A percentile compares a stretch with the other conserved stretches of the same genome.
Evolutionary conservation across 2,797 vertebrate species (phyloP).

Genomic region (Manis pentadactyla): DNA sequence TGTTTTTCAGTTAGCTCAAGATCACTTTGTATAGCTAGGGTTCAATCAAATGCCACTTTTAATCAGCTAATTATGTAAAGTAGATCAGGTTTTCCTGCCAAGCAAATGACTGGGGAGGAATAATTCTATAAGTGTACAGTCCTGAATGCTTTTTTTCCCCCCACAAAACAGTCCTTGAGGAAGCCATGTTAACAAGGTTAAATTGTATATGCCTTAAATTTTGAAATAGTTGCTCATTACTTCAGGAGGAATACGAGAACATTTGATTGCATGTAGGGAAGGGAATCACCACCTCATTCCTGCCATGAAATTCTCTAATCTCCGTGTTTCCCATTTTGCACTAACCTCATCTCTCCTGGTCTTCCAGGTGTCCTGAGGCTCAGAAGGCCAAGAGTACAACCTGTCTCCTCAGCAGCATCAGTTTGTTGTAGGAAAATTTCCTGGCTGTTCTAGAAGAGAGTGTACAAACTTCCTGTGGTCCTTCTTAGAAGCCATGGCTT

Average conservation of each 20-base stretch:
- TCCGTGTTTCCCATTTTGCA: background rate
- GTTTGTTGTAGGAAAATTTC: background rate
- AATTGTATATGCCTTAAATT: background rate
- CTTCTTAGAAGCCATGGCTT: background rate
- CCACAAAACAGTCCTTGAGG: background rate
- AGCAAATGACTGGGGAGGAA: slow-evolving; percentile 62
- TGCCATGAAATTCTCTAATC: background rate
- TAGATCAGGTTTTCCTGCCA: slow-evolving; percentile 55
- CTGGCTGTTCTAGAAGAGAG: background rate
- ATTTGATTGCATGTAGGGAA: slow-evolving; percentile 53
- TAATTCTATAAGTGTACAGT: background rate
- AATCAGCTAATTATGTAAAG: slow-evolving; percentile 72
- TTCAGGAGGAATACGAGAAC: slow-evolving; percentile 37
- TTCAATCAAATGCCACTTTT: slow-evolving; percentile 70
- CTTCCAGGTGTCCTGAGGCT: background rate
- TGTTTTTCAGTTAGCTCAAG: slow-evolving; percentile 64
- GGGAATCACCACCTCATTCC: background rate
- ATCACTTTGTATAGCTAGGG: slow-evolving; percentile 52
- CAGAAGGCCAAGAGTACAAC: background rate
- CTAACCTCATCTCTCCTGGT: background rate
- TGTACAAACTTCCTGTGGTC: background rate
- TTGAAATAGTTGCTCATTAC: slow-evolving; percentile 45
- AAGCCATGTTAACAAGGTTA: background rate
- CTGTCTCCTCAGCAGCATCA: background rate
- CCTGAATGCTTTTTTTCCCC: background rate